Evolutionary conservation across 2,113 vertebrate species (phyloP).

Genomic region (Lepisosteus oculatus): DNA sequence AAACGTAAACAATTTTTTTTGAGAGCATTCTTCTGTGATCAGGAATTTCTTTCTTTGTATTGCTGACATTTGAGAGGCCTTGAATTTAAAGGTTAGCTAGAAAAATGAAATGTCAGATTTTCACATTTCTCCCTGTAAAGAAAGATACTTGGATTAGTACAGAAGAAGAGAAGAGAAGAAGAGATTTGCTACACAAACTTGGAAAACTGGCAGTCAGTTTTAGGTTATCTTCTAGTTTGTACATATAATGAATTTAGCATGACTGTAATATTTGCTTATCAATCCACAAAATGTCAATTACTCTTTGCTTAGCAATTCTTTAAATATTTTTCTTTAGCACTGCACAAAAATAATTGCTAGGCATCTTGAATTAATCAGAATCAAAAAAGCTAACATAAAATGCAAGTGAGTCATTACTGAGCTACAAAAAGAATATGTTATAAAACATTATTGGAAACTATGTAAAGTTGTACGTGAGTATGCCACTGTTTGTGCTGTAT

Average conservation of each 20-base stretch:
- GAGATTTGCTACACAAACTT: conserved; percentile 7
- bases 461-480: background rate
- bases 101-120: conserved; percentile 50
- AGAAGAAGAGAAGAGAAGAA: background rate
- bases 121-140: background rate
- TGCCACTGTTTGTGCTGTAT: no score
- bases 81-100: conserved; percentile 20
- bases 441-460: conserved; percentile 3
- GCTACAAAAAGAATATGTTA: background rate
- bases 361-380: conserved; percentile 12
- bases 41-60: conserved; percentile 21
- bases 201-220: conserved; percentile 5
- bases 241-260: background rate
- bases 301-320: conserved; percentile 7
- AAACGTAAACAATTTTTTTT: conserved; percentile 17
- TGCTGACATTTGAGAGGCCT: conserved; percentile 25
- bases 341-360: conserved; percentile 4
- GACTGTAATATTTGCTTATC: conserved; percentile 9
- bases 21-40: conserved; percentile 21
- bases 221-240: conserved; percentile 6
- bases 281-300: conserved; percentile 8
- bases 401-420: background rate
- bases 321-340: conserved; percentile 5
- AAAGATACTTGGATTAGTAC: conserved; percentile 2
- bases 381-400: conserved; percentile 11